Percentiles rank a stretch among this genome's conserved stretches.
Evolutionary conservation across 2,888 invertebrate genomes (phyloP).

Genomic region (Ceramica pisi): DNA sequence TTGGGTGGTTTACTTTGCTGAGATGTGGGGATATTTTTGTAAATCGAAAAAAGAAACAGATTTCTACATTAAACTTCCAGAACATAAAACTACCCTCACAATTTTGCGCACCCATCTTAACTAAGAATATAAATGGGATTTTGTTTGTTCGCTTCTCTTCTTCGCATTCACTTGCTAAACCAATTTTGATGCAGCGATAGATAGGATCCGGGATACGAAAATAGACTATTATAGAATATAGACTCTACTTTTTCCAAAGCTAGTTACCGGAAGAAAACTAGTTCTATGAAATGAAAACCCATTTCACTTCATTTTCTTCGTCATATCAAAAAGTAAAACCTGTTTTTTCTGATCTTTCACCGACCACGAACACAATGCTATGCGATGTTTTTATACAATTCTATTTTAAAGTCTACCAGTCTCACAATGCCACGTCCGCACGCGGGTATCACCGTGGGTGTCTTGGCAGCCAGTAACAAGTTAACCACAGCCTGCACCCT

Average conservation of each 20-base stretch:
- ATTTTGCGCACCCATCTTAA: too few species aligned
- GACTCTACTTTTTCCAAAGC: too few species aligned
- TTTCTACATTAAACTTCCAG: too few species aligned
- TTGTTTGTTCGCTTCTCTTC: too few species aligned
- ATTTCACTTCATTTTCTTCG: background rate
- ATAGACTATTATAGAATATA: too few species aligned
- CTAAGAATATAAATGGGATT: too few species aligned
- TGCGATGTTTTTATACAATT: background rate
- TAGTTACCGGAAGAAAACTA: too few species aligned
- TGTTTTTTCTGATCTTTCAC: background rate
- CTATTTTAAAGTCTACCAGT: constrained; percentile 11
- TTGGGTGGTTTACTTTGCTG: background rate
- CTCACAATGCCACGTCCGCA: constrained; percentile 5
- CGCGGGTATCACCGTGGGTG: background rate
- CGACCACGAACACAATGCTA: background rate
- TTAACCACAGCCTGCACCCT: background rate
- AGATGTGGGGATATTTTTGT: background rate
- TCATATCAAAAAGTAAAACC: background rate
- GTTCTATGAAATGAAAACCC: too few species aligned
- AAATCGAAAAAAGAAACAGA: background rate
- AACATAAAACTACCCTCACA: too few species aligned
- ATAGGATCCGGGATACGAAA: too few species aligned
- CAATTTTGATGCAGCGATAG: too few species aligned
- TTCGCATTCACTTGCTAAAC: too few species aligned
- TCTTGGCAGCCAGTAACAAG: background rate